Base-by-base conservation (phyloP, 2,888 invertebrate species). In the Drosophila histrio region DNA sequence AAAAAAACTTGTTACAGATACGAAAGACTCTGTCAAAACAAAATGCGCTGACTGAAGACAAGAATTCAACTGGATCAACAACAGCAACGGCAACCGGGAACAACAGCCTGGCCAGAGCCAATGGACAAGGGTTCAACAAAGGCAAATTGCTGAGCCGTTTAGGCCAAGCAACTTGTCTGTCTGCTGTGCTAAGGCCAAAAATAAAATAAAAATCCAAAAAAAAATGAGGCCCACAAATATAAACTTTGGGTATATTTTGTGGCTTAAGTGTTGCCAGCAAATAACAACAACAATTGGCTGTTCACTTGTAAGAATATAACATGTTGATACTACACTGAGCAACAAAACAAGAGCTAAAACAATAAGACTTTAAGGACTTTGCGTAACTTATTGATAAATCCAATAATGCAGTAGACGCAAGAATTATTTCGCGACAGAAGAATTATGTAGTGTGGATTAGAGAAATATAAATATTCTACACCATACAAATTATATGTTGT, bases 191-290 rank as follows among this genome's bases (percentile, higher is more conserved):
- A 6, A 24, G 47, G 44, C 60, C 72, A 58, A 39, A 69, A 47
- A 75, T 53, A 74, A 49, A 50, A 64, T 50, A 46, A 44, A 71
- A 69, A 66, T 1, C 8, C 50, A 58, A 56, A 32, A 62, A 50
- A 43, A 63, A 71, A 65, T 47, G 62, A 57, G 19, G 22, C 62
- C 58, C 67, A 60, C 70, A 71, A 81, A 79, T 79, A 79, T 73
- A 77, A 79, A 81, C 77, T 78, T 88, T 70, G 73, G 68, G 70
- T 80, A 73, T 75, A 83, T 77, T 78, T 79, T 87, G 86, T 47
- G 78, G 86, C 80, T 86, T 86, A 88, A 77, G 77, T 68, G 71
- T 73, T 70, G 65, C 43, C 49, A 69, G 54, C 74, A 57, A 70
- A 60, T 53, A 63, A 43, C 62, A 57, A 43, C 60, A 72, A 71